Evolutionary conservation across 1,140 invertebrate genomes (phyloP).

Genomic region (Sitophilus oryzae): DNA sequence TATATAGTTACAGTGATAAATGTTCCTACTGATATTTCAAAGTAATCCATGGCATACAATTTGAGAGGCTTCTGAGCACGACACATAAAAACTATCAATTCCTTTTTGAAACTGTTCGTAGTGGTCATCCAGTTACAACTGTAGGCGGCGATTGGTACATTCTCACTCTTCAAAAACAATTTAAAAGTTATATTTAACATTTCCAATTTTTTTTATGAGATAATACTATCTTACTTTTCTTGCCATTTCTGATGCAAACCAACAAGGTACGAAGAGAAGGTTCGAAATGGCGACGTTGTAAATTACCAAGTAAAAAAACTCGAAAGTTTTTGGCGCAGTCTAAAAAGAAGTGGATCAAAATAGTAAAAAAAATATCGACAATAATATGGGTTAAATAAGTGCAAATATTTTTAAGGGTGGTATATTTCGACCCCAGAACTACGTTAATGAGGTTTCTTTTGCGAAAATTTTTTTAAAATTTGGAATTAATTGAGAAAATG

Average conservation of each 20-base stretch:
- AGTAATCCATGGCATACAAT: constrained; percentile 6
- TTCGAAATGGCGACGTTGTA: neutral
- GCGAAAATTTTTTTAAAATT: no score
- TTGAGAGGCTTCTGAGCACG: constrained; percentile 8
- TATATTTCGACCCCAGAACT: no score
- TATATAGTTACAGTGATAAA: constrained; percentile 9
- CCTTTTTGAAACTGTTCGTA: constrained; percentile 3
- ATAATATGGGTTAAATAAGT: no score
- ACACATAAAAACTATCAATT: constrained; percentile 6
- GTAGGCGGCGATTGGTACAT: constrained; percentile 6
- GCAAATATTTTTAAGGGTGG: no score
- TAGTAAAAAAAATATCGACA: no score
- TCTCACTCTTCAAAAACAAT: constrained; percentile 10
- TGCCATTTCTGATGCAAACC: constrained; percentile 5
- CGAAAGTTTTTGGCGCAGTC: constrained; percentile 2
- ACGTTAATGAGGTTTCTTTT: no score
- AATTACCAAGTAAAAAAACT: neutral
- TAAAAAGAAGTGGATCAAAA: no score
- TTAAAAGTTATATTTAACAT: neutral
- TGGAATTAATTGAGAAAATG: no score
- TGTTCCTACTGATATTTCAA: constrained; percentile 12
- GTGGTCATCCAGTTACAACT: constrained; percentile 7
- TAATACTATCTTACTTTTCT: neutral
- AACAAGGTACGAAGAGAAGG: neutral
- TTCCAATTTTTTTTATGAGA: neutral